phyloP scores from a whole-genome alignment of 2,113 vertebrate species.

The Caloenas nicobarica region DNA sequence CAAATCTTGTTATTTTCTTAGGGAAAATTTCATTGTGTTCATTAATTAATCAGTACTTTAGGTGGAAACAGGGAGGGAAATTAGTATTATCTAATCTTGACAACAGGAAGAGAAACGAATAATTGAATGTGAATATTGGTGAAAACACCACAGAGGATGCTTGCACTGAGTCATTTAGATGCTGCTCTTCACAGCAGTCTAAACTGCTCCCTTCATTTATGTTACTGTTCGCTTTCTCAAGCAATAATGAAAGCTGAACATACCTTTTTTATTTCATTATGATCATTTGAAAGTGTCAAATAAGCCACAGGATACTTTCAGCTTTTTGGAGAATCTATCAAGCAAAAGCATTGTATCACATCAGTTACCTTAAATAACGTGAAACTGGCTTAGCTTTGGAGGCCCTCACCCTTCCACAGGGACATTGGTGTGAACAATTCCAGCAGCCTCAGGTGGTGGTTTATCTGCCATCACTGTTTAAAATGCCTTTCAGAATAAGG shows the following conservation, averaged over 20 bases:
- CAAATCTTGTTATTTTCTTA: background rate
- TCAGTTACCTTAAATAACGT: background rate
- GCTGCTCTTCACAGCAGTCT: background rate
- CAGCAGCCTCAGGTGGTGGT: background rate
- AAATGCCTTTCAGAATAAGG: background rate
- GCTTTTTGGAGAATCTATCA: background rate
- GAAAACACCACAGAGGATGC: background rate
- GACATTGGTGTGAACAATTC: fast-evolving
- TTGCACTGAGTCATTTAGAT: fast-evolving
- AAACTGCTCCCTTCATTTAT: background rate
- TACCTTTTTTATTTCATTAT: background rate
- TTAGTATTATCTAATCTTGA: background rate
- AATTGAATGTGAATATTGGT: background rate
- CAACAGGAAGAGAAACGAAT: background rate
- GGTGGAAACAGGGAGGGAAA: background rate
- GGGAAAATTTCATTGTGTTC: background rate
- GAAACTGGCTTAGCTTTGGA: background rate
- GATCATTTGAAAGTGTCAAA: background rate
- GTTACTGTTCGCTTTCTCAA: background rate
- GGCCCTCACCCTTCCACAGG: background rate
- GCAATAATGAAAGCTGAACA: background rate
- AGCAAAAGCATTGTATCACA: background rate
- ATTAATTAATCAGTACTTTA: background rate
- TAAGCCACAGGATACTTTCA: background rate
- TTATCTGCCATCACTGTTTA: background rate